Conservation (phyloP, 2,888 invertebrate genomes). For the Dermolepida albohirtum region DNA sequence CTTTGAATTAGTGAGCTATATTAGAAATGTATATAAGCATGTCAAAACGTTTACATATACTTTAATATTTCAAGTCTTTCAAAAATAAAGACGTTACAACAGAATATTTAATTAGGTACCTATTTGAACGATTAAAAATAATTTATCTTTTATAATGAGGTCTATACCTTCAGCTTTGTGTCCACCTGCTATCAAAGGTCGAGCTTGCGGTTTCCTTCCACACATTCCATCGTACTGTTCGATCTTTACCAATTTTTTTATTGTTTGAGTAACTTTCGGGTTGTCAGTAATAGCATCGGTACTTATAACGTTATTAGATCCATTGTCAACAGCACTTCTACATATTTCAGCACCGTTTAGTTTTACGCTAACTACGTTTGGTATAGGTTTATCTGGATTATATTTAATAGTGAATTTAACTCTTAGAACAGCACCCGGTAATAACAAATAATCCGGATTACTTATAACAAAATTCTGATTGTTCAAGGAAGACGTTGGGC, state of each 20-base stretch:
- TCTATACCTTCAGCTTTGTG: slow-evolving; percentile 70
- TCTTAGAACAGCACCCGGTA: slow-evolving; percentile 68
- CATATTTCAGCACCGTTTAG: slow-evolving; percentile 73
- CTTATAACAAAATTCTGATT: slow-evolving; percentile 70
- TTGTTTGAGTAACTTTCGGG: neutral
- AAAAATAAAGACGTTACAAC: too few species aligned
- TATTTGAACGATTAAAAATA: too few species aligned
- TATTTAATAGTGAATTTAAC: slow-evolving; percentile 73
- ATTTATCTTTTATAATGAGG: too few species aligned
- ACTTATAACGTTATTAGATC: neutral
- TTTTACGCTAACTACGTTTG: slow-evolving; percentile 67
- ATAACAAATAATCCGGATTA: slow-evolving; percentile 68
- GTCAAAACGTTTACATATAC: too few species aligned
- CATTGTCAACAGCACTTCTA: slow-evolving; percentile 51
- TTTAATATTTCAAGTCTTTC: too few species aligned
- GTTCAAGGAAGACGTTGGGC: slow-evolving; percentile 68
- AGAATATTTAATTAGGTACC: too few species aligned
- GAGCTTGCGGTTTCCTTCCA: slow-evolving; percentile 67
- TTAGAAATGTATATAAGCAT: too few species aligned
- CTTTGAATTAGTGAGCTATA: too few species aligned
- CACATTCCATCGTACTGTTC: slow-evolving; percentile 43
- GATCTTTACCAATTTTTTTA: neutral
- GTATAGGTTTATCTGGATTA: slow-evolving; percentile 66
- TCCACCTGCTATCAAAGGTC: slow-evolving; percentile 72
- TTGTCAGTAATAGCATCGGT: neutral